These are phyloP conservation scores for Cygnus olor DNA, from an alignment of 2,797 vertebrate species.

Conservation along the genomic window DNA sequence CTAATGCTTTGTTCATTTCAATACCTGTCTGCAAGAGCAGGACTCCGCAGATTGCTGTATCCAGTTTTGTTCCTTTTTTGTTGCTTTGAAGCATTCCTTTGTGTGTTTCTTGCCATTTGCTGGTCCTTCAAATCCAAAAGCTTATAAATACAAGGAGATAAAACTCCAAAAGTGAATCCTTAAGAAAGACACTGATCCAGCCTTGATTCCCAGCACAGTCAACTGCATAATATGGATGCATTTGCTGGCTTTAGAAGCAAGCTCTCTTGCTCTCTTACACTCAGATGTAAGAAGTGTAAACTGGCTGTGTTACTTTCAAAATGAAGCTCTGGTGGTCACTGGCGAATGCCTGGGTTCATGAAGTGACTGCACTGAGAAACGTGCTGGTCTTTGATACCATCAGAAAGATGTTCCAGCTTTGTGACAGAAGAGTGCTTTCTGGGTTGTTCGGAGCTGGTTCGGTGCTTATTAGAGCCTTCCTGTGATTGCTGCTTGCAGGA, in stretches of 20 bases:
- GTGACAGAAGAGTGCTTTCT: background rate
- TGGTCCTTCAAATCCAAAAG: background rate
- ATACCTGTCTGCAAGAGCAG: background rate
- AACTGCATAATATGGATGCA: background rate
- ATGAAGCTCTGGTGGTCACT: background rate
- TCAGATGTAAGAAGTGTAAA: background rate
- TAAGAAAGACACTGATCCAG: background rate
- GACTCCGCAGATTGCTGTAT: background rate
- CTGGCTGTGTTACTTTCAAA: background rate
- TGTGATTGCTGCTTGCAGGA: background rate
- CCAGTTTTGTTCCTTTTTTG: background rate
- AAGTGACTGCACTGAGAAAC: background rate
- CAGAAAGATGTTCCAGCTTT: background rate
- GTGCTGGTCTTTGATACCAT: background rate
- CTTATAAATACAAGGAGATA: background rate
- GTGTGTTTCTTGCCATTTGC: background rate
- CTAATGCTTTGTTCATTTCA: background rate
- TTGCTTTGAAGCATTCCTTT: background rate
- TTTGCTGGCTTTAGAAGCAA: background rate
- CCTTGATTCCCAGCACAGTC: background rate
- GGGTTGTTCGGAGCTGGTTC: background rate
- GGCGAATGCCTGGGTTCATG: background rate
- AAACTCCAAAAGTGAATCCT: background rate
- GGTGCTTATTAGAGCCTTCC: background rate
- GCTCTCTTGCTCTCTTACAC: background rate